Base-by-base conservation (phyloP, 2,888 invertebrate genomes). In the Spisula solida region DNA sequence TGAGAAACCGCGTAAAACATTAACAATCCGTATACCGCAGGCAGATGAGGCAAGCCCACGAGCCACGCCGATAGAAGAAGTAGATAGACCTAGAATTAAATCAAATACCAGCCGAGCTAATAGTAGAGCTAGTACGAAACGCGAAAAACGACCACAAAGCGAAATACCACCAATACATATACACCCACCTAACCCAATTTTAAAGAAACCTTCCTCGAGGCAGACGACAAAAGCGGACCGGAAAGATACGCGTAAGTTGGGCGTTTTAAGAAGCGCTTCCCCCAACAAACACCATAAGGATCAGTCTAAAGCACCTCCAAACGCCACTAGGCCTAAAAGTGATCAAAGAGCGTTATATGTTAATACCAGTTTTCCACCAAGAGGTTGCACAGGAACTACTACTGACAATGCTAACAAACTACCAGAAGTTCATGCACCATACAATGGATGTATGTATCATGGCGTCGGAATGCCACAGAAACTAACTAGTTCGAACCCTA, bases 21-120 rank as follows among this genome's bases (percentile, higher is more conserved):
- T 91, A 47, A 91, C 91, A 25, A 48, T 91, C 6, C 60, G 85
- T n/a, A 87, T 92, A 56, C 92, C 92, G 12, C 92, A 89, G 60
- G 48, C 51, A 14, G 51, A 16, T n/a, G 75, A 80, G 66, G 51
- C 51, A 34, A 82, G 51, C 0, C 81, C 80, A 5, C 34, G 14
- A 1, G 75, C 2, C 14, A 6, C 31, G 5, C 75, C 31, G 75
- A 31, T 25, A 31, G 60, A 66, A 20, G 48, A n/a, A 0, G 91
- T 86, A 1, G 14, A 41, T 14, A 14, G 18, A 18, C 25, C 70
- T 2, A 79, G 86, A 4, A 41, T 18, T 29, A 31, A 60, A 51
- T 81, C 81, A 25, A 41, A 25, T 14, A 56, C 29, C 20, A 79
- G 55, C 18, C 31, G 51, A 8, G 48, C 34, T 20, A 75, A 10